Evolutionary conservation across 2,113 vertebrate genomes (phyloP).

Genomic region (Thymallus thymallus): DNA sequence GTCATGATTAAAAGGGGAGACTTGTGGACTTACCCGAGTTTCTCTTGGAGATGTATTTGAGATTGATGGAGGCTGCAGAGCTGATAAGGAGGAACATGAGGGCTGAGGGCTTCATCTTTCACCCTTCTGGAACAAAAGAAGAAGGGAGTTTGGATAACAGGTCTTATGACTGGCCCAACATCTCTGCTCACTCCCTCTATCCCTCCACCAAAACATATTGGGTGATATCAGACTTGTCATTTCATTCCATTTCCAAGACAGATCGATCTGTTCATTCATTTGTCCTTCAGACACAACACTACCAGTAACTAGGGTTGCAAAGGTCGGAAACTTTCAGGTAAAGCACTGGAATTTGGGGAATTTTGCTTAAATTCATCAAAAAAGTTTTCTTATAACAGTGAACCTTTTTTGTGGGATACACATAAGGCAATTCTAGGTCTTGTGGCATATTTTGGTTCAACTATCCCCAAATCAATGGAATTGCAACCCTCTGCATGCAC

Average conservation of each 20-base stretch:
- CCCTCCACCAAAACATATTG: constrained; percentile 1
- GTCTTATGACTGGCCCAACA: not conserved
- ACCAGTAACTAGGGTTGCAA: not conserved
- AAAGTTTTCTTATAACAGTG: too few relatives aligned
- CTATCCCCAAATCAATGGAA: too few relatives aligned
- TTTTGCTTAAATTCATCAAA: too few relatives aligned
- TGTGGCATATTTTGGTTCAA: too few relatives aligned
- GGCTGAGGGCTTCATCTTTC: constrained; percentile 84
- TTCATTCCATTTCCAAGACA: constrained; percentile 1
- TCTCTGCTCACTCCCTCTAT: not conserved
- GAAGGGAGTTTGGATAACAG: constrained; percentile 3
- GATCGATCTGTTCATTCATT: not conserved
- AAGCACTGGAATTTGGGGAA: too few relatives aligned
- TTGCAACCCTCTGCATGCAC: too few relatives aligned
- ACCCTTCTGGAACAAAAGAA: constrained; percentile 57
- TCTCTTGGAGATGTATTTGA: constrained; percentile 94
- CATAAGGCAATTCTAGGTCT: too few relatives aligned
- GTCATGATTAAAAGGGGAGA: not conserved
- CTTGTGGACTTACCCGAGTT: constrained; percentile 88
- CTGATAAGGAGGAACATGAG: constrained; percentile 80
- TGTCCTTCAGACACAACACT: not conserved
- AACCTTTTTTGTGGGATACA: too few relatives aligned
- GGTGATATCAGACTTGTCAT: not conserved
- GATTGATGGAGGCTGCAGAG: constrained; percentile 80
- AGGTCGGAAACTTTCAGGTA: too few relatives aligned